A percentile compares a stretch with the other conserved stretches of the same genome.
Evolutionary conservation across 2,113 vertebrate species (phyloP).

Genomic region (Corydoras maculifer): DNA sequence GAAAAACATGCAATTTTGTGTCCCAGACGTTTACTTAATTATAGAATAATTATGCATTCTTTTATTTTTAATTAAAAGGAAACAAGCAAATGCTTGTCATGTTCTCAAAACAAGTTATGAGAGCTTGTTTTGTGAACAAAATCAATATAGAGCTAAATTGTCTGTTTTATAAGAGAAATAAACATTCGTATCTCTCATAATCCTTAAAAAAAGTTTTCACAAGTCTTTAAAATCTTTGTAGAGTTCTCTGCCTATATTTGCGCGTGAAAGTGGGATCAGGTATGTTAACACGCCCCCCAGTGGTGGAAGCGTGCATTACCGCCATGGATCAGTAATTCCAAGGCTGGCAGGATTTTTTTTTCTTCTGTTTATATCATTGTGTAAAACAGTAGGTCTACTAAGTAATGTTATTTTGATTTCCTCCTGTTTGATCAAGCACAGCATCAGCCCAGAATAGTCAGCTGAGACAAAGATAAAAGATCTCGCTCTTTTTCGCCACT

Average conservation of each 20-base stretch:
- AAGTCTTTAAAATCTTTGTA: too few relatives aligned
- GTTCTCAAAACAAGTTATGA: too few relatives aligned
- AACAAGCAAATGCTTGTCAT: too few relatives aligned
- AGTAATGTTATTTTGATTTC: slow-evolving; percentile 56
- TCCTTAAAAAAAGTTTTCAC: too few relatives aligned
- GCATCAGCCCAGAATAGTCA: slow-evolving; percentile 52
- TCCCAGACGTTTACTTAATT: too few relatives aligned
- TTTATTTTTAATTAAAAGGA: too few relatives aligned
- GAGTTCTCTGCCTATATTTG: too few relatives aligned
- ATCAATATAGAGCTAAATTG: neutral
- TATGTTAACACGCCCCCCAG: slow-evolving; percentile 24
- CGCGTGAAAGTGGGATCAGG: too few relatives aligned
- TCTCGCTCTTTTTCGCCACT: slow-evolving; percentile 43
- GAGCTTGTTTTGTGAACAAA: neutral
- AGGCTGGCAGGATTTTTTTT: slow-evolving; percentile 7
- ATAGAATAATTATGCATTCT: too few relatives aligned
- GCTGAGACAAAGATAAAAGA: slow-evolving; percentile 57
- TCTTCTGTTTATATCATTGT: slow-evolving; percentile 52
- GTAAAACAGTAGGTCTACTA: slow-evolving; percentile 46
- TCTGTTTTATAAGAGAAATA: neutral
- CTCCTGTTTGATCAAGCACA: slow-evolving; percentile 50
- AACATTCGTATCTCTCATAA: too few relatives aligned
- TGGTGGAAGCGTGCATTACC: slow-evolving; percentile 6
- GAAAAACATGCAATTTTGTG: too few relatives aligned
- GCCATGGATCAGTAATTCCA: slow-evolving; percentile 2